These are phyloP conservation scores for Desoria tigrina DNA, from an alignment of 2,888 invertebrate species.

Conservation along the genomic window DNA sequence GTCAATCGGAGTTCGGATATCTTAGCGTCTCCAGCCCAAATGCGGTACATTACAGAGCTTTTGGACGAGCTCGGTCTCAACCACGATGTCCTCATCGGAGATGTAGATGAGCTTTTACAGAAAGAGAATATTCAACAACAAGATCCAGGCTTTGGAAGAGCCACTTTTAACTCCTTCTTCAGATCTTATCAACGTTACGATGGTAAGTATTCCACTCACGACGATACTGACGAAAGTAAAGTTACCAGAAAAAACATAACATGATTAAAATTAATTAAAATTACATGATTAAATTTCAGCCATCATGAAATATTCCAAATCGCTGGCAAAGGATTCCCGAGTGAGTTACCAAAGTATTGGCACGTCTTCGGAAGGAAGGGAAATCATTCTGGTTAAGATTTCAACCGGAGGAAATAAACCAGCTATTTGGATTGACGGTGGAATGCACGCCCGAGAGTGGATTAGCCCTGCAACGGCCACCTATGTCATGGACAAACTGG, in stretches of 20 bases:
- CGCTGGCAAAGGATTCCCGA: slow-evolving; percentile 45
- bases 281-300: too few species aligned
- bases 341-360: slow-evolving; percentile 54
- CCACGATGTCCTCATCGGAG: slow-evolving; percentile 54
- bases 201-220: slow-evolving; percentile 52
- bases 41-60: slow-evolving; percentile 33
- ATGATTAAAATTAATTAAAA: not conserved
- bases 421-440: slow-evolving; percentile 61
- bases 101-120: slow-evolving; percentile 54
- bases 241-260: not conserved
- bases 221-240: slow-evolving; percentile 16
- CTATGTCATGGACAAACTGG: slow-evolving; percentile 48
- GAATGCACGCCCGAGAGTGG: slow-evolving; percentile 72
- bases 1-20: slow-evolving; percentile 48
- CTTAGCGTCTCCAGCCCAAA: slow-evolving; percentile 45
- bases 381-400: slow-evolving; percentile 56
- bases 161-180: slow-evolving; percentile 24
- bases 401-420: slow-evolving; percentile 56
- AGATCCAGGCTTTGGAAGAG: not conserved
- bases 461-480: slow-evolving; percentile 50
- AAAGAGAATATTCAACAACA: slow-evolving; percentile 32
- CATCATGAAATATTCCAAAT: slow-evolving; percentile 50
- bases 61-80: slow-evolving; percentile 41
- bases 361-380: slow-evolving; percentile 54
- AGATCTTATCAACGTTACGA: slow-evolving; percentile 53